These are phyloP conservation scores for Oryzias dopingdopingensis DNA, from an alignment of 2,797 vertebrate species.

Conservation along the genomic window DNA sequence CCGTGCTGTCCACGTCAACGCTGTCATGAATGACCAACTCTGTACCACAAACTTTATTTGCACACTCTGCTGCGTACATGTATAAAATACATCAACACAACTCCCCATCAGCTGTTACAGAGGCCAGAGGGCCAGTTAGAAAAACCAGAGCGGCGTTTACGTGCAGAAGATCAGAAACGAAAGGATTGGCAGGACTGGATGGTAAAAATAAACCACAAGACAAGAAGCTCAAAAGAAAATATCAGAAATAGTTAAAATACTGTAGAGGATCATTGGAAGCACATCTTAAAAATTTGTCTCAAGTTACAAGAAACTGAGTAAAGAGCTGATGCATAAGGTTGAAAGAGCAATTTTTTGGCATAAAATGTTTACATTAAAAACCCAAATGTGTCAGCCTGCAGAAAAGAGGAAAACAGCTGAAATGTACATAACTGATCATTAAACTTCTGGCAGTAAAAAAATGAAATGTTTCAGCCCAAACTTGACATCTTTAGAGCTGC, in stretches of 20 bases:
- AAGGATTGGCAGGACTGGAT: background rate
- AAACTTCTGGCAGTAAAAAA: no score
- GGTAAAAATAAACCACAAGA: background rate
- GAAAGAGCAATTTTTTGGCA: conserved; percentile 1
- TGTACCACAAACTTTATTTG: conserved; percentile 72
- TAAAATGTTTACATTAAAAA: background rate
- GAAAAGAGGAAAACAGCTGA: no score
- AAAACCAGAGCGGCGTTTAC: conserved; percentile 25
- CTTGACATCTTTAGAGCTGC: no score
- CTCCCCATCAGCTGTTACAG: conserved; percentile 39
- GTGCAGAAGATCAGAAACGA: conserved; percentile 23
- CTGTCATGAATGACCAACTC: conserved; percentile 30
- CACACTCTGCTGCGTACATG: conserved; percentile 61
- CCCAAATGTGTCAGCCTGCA: no score
- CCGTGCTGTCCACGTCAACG: conserved; percentile 23
- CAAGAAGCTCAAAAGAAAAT: conserved; percentile 5
- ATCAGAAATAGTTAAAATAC: conserved; percentile 18
- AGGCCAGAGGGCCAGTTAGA: conserved; percentile 20
- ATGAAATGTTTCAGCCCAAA: no score
- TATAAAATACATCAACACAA: conserved; percentile 76
- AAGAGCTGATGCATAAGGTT: background rate
- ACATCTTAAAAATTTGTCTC: conserved; percentile 32
- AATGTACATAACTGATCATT: no score
- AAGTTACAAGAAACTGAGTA: background rate
- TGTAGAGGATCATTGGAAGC: conserved; percentile 71